A percentile compares a stretch with the other conserved stretches of the same genome.
Conservation (phyloP, 2,888 invertebrate genomes). For the Unio delphinus region DNA sequence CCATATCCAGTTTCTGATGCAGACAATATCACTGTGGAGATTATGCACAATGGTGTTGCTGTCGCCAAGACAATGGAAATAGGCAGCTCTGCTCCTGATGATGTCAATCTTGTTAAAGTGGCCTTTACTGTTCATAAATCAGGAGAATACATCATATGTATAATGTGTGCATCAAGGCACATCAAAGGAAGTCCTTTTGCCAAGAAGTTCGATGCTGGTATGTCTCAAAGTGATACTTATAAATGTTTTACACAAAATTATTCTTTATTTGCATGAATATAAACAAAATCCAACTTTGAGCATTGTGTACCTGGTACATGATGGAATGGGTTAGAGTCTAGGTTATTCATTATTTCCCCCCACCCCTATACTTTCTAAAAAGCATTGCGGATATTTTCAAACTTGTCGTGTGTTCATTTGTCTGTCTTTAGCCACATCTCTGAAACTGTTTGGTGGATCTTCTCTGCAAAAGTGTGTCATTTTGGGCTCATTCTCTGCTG, state of each 20-base stretch:
- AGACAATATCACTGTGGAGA: constrained; percentile 89
- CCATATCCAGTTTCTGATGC: constrained; percentile 91
- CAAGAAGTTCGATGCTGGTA: constrained; percentile 84
- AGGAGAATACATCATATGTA: constrained; percentile 88
- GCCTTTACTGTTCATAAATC: constrained; percentile 94
- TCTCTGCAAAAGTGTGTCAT: too few relatives aligned
- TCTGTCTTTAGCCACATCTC: too few relatives aligned
- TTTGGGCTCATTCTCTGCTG: too few relatives aligned
- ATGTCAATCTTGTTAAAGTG: constrained; percentile 88
- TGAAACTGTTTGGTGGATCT: too few relatives aligned
- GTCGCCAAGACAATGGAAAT: constrained; percentile 88
- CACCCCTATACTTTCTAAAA: too few relatives aligned
- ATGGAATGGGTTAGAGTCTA: too few relatives aligned
- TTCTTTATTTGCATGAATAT: too few relatives aligned
- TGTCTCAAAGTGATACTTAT: constrained; percentile 9
- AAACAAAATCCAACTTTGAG: too few relatives aligned
- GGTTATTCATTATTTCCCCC: too few relatives aligned
- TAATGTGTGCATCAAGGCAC: constrained; percentile 83
- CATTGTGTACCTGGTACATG: too few relatives aligned
- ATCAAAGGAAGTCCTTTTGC: constrained; percentile 90
- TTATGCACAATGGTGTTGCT: constrained; percentile 86
- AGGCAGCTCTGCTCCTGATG: constrained; percentile 87
- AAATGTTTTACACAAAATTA: constrained; percentile 1
- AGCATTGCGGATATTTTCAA: too few relatives aligned
- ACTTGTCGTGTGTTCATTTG: too few relatives aligned